Percentiles rank a stretch among this genome's conserved stretches.
These are phyloP conservation scores for Synodontis membranacea DNA, from an alignment of 2,113 vertebrate species.

Conservation along the genomic window DNA sequence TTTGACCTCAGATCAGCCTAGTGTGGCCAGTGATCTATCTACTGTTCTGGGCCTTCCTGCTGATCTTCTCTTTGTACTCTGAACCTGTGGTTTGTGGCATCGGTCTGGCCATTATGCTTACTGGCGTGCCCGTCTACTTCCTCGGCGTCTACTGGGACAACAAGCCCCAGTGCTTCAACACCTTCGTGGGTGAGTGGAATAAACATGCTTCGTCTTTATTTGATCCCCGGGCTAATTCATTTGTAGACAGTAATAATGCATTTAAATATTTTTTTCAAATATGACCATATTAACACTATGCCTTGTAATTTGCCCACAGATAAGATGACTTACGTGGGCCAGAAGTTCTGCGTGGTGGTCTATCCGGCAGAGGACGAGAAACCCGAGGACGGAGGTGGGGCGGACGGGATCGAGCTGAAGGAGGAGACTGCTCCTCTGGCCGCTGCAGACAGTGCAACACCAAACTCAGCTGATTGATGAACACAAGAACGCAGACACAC, in stretches of 20 bases:
- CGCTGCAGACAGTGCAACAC: constrained; percentile 57
- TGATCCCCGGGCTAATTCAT: not conserved
- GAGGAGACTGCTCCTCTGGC: constrained; percentile 69
- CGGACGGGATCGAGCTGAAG: constrained; percentile 70
- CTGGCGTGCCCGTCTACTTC: constrained; percentile 88
- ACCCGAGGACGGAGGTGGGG: constrained; percentile 10
- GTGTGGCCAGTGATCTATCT: constrained; percentile 87
- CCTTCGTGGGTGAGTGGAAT: constrained; percentile 76
- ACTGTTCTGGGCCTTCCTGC: constrained; percentile 90
- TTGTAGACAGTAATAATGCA: not conserved
- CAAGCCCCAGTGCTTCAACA: constrained; percentile 82
- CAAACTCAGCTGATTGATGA: constrained; percentile 68
- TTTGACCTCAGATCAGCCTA: constrained; percentile 76
- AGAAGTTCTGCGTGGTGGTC: constrained; percentile 88
- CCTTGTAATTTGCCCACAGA: constrained; percentile 63
- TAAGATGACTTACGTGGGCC: constrained; percentile 79
- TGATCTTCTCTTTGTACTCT: constrained; percentile 88
- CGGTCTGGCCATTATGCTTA: constrained; percentile 90
- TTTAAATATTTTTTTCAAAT: not conserved
- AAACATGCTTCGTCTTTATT: not conserved
- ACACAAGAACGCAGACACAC: constrained; percentile 16
- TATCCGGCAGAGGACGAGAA: constrained; percentile 68
- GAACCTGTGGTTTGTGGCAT: constrained; percentile 88
- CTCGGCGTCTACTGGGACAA: constrained; percentile 88
- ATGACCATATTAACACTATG: not conserved